Evolutionary conservation across 2,797 vertebrate genomes (phyloP), one percentile per base, ranked within the genome.

Genomic region (Podargus strigoides): DNA sequence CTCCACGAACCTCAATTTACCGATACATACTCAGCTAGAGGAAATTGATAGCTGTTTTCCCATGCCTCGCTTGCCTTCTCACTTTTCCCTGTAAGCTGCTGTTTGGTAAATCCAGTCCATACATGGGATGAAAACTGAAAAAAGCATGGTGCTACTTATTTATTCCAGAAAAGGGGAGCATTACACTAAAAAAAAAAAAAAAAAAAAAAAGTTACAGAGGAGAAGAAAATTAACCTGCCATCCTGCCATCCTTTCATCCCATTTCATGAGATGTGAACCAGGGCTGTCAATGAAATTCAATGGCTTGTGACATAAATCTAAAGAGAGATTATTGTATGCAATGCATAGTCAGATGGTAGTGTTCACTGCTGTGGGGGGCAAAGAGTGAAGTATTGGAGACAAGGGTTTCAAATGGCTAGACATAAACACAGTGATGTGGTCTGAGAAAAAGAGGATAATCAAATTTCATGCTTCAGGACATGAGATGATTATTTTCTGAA

Each of bases 361-460:
- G 6, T 44, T 76, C 62, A 21, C 37, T 62, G 36, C 84, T 76
- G 32, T 6, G 1, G 62, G 24, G 17, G 49, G 7, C 39, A 62
- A 27, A 41, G 16, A 69, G 42, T n/a, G 28, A 78, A 80, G 49
- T 52, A 49, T 58, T 58, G 11, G 30, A 58, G 36, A 83, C 36
- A 53, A 58, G 30, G 15, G 7, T 34, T 82, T 75, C 70, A 67
- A 84, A 52, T 1, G 8, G n/a, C 53, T 49, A 75, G 44, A 86
- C 32, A 34, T 50, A 88, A 92, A 49, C 0, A 0, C 49, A 76
- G 63, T 59, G 68, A 76, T 83, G 62, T 53, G 67, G 42, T 72
- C 76, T 79, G 76, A 90, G 64, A 75, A 79, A 92, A 82, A 74
- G 44, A 72, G 36, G n/a, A 86, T 83, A 85, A 95, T 64, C 52